Conservation (phyloP, 2,113 vertebrate genomes). For the Cyprinodon variegatus region DNA sequence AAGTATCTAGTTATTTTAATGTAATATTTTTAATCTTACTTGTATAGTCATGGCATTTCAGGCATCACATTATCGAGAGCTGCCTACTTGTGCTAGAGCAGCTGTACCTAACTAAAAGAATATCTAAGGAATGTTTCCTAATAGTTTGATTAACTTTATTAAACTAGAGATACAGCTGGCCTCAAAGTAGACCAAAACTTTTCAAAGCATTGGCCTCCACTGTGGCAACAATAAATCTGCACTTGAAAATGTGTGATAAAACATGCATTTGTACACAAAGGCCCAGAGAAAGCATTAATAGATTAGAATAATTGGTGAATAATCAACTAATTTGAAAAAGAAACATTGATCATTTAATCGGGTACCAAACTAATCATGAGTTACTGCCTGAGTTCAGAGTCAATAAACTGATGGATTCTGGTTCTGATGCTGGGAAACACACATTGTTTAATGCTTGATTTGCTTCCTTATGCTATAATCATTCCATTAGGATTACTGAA, state of each 20-base stretch:
- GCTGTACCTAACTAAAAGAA: no score
- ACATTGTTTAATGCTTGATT: slow-evolving; percentile 40
- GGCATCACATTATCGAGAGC: no score
- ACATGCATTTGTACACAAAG: background rate
- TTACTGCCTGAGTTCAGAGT: background rate
- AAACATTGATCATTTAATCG: background rate
- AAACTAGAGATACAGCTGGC: no score
- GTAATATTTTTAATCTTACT: no score
- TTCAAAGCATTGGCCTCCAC: no score
- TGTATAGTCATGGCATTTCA: no score
- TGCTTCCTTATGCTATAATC: slow-evolving; percentile 37
- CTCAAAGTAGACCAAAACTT: no score
- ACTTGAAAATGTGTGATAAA: background rate
- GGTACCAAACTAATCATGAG: background rate
- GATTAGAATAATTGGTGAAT: background rate
- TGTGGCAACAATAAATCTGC: background rate
- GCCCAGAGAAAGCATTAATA: background rate
- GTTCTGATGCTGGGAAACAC: slow-evolving; percentile 9
- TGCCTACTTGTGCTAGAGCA: no score
- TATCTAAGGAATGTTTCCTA: no score
- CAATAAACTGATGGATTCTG: background rate
- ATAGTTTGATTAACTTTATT: no score
- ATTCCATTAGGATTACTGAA: slow-evolving; percentile 60
- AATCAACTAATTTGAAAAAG: background rate
- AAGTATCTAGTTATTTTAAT: no score